Conservation (phyloP, 1,140 invertebrate genomes). For the Zaprionus nigranus region DNA sequence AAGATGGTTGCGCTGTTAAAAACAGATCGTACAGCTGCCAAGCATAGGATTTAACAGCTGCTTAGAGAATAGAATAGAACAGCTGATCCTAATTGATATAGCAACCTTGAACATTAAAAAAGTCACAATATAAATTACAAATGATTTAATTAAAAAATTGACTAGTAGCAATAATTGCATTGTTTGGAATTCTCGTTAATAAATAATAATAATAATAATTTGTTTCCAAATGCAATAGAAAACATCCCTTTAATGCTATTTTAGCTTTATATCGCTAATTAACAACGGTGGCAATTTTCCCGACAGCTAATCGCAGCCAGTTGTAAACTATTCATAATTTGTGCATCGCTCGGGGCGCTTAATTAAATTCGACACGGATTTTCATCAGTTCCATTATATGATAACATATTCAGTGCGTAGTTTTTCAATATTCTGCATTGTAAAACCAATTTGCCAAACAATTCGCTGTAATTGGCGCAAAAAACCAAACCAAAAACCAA, state of each 20-base stretch:
- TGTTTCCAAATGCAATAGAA: too few species aligned
- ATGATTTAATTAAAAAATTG: too few species aligned
- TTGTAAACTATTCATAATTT: background rate
- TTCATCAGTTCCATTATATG: background rate
- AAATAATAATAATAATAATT: too few species aligned
- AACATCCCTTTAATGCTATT: background rate
- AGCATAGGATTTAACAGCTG: too few species aligned
- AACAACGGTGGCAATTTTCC: background rate
- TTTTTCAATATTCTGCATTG: constrained; percentile 4
- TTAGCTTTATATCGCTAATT: background rate
- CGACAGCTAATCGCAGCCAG: background rate
- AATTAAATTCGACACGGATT: background rate
- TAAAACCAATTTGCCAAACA: constrained; percentile 13
- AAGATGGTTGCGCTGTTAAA: too few species aligned
- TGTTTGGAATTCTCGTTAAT: too few species aligned
- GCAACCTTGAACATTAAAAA: too few species aligned
- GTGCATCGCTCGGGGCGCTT: background rate
- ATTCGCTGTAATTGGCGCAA: constrained; percentile 21
- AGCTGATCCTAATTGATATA: too few species aligned
- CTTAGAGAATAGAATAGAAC: too few species aligned
- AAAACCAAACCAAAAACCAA: background rate
- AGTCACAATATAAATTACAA: too few species aligned
- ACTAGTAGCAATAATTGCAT: too few species aligned
- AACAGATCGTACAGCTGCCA: too few species aligned
- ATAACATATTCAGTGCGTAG: background rate